Evolutionary conservation across 2,888 invertebrate species (phyloP), one percentile per base, ranked within the genome.

Genomic region (Drosophila macrothrix): DNA sequence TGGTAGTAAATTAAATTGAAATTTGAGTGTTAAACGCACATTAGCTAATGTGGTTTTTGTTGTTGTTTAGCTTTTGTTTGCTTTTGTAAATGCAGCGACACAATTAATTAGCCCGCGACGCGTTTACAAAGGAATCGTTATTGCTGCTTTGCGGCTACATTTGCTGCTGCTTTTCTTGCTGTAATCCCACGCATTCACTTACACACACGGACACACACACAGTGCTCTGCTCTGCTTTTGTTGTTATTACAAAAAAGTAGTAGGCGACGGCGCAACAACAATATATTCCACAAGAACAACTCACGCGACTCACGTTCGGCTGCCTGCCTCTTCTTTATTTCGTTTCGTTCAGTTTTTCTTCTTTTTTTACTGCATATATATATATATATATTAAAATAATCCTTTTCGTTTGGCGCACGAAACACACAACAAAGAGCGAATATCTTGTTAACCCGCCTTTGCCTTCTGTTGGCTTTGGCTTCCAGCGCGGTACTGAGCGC

Each of bases 61-160:
- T 53, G n/a, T 35, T 33, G 63, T 61, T 71, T 71, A 41, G n/a
- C 52, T 73, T 56, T 60, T 72, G 68, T 59, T 75, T 72, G 69
- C 80, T 60, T 75, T 69, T 67, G 52, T 79, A 66, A 61, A 76
- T 72, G 67, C 73, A 73, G 46, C 62, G 76, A 77, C 76, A 84
- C 76, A 84, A 78, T 76, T 86, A 82, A 88, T 75, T 75, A 78
- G 84, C 85, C 81, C 87, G 69, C 76, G 67, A 69, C 67, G 41
- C 63, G 46, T 49, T 55, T 65, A 67, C 72, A 69, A 76, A 80
- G 71, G 64, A 75, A 69, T 54, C 71, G 53, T n/a, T 70, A 54
- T 25, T 59, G 46, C 55, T 50, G 60, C 52, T 53, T 46, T 80
- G 56, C 16, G 60, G 41, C 43, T 50, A 35, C 62, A 35, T 49